Percentiles rank a stretch among this genome's conserved stretches.
phyloP scores from a whole-genome alignment of 2,888 invertebrate genomes.

The Orthosia incerta region DNA sequence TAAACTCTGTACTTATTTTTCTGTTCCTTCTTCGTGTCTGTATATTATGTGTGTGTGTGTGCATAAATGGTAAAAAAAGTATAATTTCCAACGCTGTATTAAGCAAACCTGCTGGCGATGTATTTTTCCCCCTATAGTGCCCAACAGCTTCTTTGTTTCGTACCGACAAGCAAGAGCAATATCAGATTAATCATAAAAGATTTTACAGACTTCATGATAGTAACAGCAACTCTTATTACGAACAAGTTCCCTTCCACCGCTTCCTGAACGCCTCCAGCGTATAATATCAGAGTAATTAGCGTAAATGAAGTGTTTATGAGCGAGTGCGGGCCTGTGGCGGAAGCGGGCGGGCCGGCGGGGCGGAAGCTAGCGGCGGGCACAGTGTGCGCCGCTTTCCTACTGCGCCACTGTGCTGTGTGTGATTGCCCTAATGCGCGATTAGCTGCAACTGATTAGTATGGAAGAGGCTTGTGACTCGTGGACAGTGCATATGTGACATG shows the following conservation, averaged over 20 bases:
- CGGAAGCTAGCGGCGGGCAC: conserved; percentile 63
- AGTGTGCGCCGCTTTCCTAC: conserved; percentile 52
- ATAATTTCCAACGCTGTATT: too few relatives aligned
- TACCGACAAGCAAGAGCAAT: not conserved
- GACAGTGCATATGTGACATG: too few relatives aligned
- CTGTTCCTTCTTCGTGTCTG: too few relatives aligned
- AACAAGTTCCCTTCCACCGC: conserved; percentile 15
- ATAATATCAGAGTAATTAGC: conserved; percentile 40
- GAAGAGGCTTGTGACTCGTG: not conserved
- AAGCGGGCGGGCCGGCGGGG: conserved; percentile 62
- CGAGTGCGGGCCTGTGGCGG: conserved; percentile 67
- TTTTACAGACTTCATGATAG: not conserved
- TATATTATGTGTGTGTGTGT: too few relatives aligned
- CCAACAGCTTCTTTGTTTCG: not conserved
- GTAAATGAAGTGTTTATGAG: conserved; percentile 42
- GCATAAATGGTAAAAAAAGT: too few relatives aligned
- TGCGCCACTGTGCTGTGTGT: conserved; percentile 44
- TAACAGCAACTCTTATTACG: not conserved
- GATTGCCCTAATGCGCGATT: conserved; percentile 42
- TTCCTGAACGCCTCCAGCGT: conserved; percentile 25
- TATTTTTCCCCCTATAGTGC: too few relatives aligned
- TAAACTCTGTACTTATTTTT: too few relatives aligned
- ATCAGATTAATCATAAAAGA: not conserved
- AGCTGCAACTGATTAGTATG: conserved; percentile 1
- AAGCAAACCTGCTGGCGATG: too few relatives aligned